Percentiles rank a stretch among this genome's conserved stretches.
phyloP scores from a whole-genome alignment of 2,797 vertebrate genomes.

The Chloroceryle inda region DNA sequence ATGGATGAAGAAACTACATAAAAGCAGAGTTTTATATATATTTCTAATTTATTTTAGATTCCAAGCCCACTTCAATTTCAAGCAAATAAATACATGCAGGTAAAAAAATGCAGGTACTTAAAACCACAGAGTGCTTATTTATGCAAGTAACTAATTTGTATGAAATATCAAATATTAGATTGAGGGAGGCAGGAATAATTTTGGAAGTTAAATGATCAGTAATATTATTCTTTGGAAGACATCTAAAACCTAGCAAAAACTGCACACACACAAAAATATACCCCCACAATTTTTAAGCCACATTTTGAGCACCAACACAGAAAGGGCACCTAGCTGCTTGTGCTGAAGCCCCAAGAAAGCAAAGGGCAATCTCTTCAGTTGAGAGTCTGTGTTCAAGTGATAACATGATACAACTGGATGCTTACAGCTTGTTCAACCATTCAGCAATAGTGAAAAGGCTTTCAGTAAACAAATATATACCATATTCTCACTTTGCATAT shows the following conservation, averaged over 20 bases:
- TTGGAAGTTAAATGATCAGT: background rate
- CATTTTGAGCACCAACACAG: background rate
- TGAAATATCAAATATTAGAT: background rate
- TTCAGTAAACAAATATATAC: background rate
- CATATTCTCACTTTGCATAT: background rate
- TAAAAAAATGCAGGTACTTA: background rate
- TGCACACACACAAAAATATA: background rate
- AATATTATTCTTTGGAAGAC: background rate
- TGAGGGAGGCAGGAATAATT: background rate
- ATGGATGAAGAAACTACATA: background rate
- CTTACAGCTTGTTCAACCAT: background rate
- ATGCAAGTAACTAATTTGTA: background rate
- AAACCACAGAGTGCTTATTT: background rate
- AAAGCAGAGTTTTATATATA: background rate
- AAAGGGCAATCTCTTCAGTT: background rate
- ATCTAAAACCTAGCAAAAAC: background rate
- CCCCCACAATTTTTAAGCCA: background rate
- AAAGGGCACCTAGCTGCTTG: background rate
- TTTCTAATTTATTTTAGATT: slow-evolving; percentile 2
- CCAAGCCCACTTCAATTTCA: background rate
- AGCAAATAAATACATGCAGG: background rate
- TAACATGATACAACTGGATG: background rate
- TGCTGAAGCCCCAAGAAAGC: background rate
- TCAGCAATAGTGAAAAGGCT: background rate
- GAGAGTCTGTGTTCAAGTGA: background rate